These are phyloP conservation scores for Eptatretus burgeri DNA, from an alignment of 2,113 vertebrate species.

Conservation along the genomic window DNA sequence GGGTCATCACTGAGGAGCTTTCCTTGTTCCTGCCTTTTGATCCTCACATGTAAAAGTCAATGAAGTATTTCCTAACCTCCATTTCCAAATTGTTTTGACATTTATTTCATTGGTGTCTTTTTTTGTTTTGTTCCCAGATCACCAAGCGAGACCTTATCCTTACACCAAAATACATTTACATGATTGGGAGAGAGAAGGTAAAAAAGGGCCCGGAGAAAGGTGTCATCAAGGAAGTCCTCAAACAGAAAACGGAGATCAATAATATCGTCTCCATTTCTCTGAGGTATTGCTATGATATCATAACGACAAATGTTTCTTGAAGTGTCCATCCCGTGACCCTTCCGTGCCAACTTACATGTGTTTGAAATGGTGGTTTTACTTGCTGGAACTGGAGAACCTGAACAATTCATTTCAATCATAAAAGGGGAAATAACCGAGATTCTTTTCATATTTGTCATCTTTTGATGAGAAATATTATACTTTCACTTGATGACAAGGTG, in stretches of 20 bases:
- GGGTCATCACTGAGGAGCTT: background rate
- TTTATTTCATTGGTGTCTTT: background rate
- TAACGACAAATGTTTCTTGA: no score
- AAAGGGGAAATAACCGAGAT: no score
- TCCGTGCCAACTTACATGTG: no score
- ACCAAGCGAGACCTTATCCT: slow-evolving; percentile 81
- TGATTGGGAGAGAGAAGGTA: slow-evolving; percentile 73
- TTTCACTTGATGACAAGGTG: no score
- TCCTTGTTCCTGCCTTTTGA: background rate
- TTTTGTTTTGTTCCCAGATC: slow-evolving; percentile 17
- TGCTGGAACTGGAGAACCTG: no score
- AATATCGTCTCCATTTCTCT: slow-evolving; percentile 32
- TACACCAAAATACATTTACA: slow-evolving; percentile 53
- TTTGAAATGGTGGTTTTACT: no score
- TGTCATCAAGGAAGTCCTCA: slow-evolving; percentile 61
- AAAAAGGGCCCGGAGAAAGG: slow-evolving; percentile 88
- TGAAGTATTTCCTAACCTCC: background rate
- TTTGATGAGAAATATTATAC: no score
- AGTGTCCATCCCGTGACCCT: no score
- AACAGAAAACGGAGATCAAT: slow-evolving; percentile 55
- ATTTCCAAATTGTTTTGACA: background rate
- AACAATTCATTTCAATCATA: no score
- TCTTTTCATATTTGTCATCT: no score
- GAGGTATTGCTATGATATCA: slow-evolving; percentile 17
- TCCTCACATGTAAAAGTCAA: background rate